A percentile compares a stretch with the other conserved stretches of the same genome.
Conservation (phyloP, 1,140 invertebrate species). For the Drosophila bifasciata region DNA sequence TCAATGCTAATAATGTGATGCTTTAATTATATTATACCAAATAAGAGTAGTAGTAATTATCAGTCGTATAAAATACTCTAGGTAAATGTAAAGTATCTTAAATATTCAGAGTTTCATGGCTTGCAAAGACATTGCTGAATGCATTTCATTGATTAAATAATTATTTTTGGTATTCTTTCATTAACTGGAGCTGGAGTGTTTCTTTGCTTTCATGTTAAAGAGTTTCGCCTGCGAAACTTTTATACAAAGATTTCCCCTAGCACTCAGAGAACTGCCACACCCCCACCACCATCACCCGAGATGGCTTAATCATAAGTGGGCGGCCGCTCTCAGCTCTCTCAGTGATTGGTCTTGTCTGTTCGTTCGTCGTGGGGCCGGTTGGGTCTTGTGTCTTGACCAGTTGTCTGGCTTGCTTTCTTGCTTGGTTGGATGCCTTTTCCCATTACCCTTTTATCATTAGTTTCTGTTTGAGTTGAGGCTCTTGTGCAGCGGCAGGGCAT, state of each 20-base stretch:
- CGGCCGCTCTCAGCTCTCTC: constrained; percentile 4
- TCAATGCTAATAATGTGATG: too few species aligned
- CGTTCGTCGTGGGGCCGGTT: not conserved
- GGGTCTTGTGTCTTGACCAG: constrained; percentile 11
- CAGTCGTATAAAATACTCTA: too few species aligned
- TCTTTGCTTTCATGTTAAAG: constrained; percentile 27
- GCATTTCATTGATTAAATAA: constrained; percentile 23
- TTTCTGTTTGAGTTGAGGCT: constrained; percentile 66
- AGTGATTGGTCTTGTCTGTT: constrained; percentile 12
- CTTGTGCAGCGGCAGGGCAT: constrained; percentile 41
- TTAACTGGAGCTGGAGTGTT: constrained; percentile 9
- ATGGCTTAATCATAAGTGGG: constrained; percentile 16
- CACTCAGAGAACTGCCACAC: too few species aligned
- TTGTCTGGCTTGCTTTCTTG: constrained; percentile 13
- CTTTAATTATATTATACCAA: too few species aligned
- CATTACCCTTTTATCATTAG: constrained; percentile 42
- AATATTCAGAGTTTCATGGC: too few species aligned
- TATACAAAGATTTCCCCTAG: constrained; percentile 28
- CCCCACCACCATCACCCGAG: too few species aligned
- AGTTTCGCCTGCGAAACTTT: constrained; percentile 19
- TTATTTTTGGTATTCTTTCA: constrained; percentile 14
- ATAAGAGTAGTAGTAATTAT: too few species aligned
- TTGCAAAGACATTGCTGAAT: constrained; percentile 16
- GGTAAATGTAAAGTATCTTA: too few species aligned
- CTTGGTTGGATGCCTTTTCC: constrained; percentile 14